phyloP scores from a whole-genome alignment of 2,888 invertebrate species.

The Drosophila barbarae region DNA sequence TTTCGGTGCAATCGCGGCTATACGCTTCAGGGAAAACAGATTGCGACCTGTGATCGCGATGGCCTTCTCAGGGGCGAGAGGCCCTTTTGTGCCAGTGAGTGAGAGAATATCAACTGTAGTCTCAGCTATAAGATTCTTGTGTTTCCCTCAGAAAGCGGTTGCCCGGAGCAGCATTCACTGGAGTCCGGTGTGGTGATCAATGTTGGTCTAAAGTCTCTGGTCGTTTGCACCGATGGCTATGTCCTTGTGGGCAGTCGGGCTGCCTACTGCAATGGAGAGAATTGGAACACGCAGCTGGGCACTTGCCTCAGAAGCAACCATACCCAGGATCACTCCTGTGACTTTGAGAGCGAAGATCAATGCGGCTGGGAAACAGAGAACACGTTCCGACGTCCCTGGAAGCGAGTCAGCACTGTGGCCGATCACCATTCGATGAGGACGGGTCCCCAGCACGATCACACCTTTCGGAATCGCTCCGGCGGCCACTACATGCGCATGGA shows the following conservation, averaged over 20 bases:
- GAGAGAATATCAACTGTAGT: not conserved
- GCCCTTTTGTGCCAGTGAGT: slow-evolving; percentile 63
- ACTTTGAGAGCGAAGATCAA: slow-evolving; percentile 81
- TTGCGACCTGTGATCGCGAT: slow-evolving; percentile 6
- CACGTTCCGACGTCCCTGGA: slow-evolving; percentile 86
- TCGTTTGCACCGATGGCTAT: slow-evolving; percentile 85
- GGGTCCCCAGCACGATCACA: slow-evolving; percentile 89
- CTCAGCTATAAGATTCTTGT: not conserved
- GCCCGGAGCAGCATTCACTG: slow-evolving; percentile 79
- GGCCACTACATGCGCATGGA: slow-evolving; percentile 93
- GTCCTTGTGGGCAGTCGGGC: slow-evolving; percentile 82
- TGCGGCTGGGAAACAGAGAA: slow-evolving; percentile 90
- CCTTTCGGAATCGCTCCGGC: slow-evolving; percentile 82
- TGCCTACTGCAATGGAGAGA: slow-evolving; percentile 86
- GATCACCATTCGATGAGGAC: slow-evolving; percentile 79
- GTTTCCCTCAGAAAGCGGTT: slow-evolving; percentile 82
- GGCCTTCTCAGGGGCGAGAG: slow-evolving; percentile 44
- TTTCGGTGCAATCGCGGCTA: slow-evolving; percentile 31
- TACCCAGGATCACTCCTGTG: slow-evolving; percentile 59
- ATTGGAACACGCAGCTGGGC: slow-evolving; percentile 86
- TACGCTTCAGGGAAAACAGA: slow-evolving; percentile 18
- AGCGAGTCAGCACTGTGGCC: slow-evolving; percentile 81
- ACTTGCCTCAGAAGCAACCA: slow-evolving; percentile 80
- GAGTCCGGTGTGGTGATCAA: slow-evolving; percentile 81
- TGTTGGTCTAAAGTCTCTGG: slow-evolving; percentile 82